These are phyloP conservation scores for Bombus balteatus DNA, from an alignment of 1,140 invertebrate genomes.

Conservation along the genomic window DNA sequence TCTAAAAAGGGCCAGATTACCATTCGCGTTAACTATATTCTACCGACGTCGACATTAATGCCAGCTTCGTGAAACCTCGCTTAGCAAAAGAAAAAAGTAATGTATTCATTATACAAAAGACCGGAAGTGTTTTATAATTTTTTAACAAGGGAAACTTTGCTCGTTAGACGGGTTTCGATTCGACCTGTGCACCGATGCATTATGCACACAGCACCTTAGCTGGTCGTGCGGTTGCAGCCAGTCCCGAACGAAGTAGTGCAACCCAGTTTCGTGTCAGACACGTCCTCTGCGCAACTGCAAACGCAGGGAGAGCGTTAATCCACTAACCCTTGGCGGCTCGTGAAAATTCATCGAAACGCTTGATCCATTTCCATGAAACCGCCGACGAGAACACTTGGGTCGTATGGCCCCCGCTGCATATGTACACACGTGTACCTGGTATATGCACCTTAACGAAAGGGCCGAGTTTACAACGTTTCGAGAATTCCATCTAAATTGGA, in stretches of 20 bases:
- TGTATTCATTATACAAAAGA: neutral
- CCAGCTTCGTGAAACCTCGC: neutral
- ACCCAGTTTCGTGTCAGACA: constrained; percentile 76
- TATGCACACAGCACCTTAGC: constrained; percentile 10
- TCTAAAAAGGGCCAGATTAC: neutral
- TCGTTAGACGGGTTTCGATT: neutral
- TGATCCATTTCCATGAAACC: constrained; percentile 44
- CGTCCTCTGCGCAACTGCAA: constrained; percentile 47
- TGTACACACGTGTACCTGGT: too few relatives aligned
- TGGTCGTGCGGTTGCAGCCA: neutral
- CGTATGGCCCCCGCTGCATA: too few relatives aligned
- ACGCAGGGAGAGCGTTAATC: constrained; percentile 31
- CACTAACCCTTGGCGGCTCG: constrained; percentile 21
- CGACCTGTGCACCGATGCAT: neutral
- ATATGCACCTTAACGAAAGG: neutral
- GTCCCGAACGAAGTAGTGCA: constrained; percentile 72
- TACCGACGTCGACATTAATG: neutral
- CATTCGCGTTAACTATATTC: too few relatives aligned
- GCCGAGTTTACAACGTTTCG: neutral
- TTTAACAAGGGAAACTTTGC: constrained; percentile 33
- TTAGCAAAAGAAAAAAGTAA: neutral
- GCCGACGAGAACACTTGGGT: neutral
- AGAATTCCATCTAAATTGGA: neutral
- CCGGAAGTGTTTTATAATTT: constrained; percentile 5
- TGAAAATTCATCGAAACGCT: constrained; percentile 48